Conservation (phyloP, 2,888 invertebrate species). For the Unio delphinus region DNA sequence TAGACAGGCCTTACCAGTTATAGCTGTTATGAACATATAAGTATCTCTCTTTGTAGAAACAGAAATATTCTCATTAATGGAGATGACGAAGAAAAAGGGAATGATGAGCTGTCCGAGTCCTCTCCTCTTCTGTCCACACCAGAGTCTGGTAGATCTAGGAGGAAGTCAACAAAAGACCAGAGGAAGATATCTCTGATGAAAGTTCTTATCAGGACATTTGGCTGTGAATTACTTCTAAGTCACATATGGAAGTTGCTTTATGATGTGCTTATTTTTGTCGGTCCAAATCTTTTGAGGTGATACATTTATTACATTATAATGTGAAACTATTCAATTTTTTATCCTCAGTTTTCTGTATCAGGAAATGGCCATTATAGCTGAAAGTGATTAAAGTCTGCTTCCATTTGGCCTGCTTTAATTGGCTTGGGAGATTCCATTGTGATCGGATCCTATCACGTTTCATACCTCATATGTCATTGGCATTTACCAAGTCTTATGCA, state of each 20-base stretch:
- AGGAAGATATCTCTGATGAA: conserved; percentile 43
- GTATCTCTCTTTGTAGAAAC: no score
- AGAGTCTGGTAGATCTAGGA: background rate
- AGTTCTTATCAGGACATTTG: conserved; percentile 55
- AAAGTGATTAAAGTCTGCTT: background rate
- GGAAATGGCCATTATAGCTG: no score
- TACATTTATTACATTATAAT: no score
- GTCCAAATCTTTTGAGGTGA: conserved; percentile 46
- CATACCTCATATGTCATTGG: no score
- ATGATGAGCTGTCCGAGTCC: conserved; percentile 63
- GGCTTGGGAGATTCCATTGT: background rate
- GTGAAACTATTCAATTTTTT: background rate
- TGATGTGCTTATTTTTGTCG: conserved; percentile 48
- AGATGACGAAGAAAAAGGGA: conserved; percentile 7
- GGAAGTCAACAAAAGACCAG: conserved; percentile 12
- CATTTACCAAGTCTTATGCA: no score
- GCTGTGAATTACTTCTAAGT: conserved; percentile 50
- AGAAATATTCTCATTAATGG: no score
- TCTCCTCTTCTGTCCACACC: conserved; percentile 5
- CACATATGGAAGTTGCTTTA: conserved; percentile 56
- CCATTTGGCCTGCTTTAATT: background rate
- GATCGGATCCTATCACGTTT: no score
- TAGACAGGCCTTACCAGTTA: no score
- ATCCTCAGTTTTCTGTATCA: background rate
- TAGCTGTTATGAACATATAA: no score